Base-by-base conservation (phyloP, 2,888 invertebrate genomes). In the Phania funesta region DNA sequence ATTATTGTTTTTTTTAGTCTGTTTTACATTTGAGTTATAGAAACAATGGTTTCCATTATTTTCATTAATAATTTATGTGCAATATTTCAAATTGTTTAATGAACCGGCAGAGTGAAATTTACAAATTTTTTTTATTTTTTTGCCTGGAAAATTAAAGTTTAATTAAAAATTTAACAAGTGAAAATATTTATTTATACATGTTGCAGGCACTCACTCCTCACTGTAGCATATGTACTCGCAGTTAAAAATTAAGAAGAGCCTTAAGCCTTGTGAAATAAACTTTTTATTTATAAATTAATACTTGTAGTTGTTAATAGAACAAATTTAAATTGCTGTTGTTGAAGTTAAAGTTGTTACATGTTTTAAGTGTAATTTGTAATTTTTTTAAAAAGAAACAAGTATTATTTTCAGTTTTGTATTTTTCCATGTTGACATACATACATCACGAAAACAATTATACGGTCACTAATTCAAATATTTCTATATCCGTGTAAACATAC, bases 51-150 rank as follows among this genome's bases (percentile, higher is more conserved):
- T 75, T 32, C 58, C 54, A 65, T 75, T 75, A 48, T 65, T 75
- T 32, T 67, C 54, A 65, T 75, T 75, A 48, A 67, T 75, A 65
- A 75, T 75, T 75, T 65, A 48, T 65, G 38, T 38, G 46, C 11
- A 38, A 38, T 75, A 48, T 75, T 48, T 58, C 56, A 56, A 75
- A 26, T 24, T 56, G 56, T 38, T 65, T 75, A 75, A 75, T 75
- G 65, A 75, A 75, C 56, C 65, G 48, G 26, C 13, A 56, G 29
- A 75, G 67, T 75, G 64, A 48, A 65, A 74, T 67, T 64, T 56
- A 56, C 56, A 65, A 20, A 75, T 58, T 20, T 58, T 4, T 4
- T 18, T 50, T n/a, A n/a, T n/a, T 48, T 48, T 62, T 62, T 22
- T 38, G 64, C 44, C 4, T 26, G 26, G 20, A 1, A 48, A 48